These are phyloP conservation scores for Sandelia bainsii DNA, from an alignment of 2,797 vertebrate genomes.

Conservation along the genomic window DNA sequence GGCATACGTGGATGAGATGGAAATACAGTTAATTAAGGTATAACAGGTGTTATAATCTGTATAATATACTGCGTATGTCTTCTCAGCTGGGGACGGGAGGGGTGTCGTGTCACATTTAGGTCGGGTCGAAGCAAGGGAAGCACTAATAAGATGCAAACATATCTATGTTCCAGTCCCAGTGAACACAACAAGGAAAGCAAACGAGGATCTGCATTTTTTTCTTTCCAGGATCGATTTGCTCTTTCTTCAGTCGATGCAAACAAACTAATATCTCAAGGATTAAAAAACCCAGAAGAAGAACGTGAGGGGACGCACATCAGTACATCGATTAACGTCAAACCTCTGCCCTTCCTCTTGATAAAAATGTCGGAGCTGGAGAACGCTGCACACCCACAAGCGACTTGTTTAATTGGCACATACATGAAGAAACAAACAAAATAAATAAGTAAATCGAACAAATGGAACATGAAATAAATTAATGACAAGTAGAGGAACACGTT, in stretches of 20 bases:
- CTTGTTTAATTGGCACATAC: conserved; percentile 74
- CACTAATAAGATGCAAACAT: conserved; percentile 72
- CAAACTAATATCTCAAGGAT: conserved; percentile 24
- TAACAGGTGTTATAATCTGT: conserved; percentile 66
- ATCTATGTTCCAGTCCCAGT: conserved; percentile 51
- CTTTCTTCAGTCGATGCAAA: conserved; percentile 29
- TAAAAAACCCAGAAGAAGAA: conserved; percentile 25
- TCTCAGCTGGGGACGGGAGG: conserved; percentile 26
- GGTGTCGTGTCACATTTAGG: conserved; percentile 57
- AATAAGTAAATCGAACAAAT: conserved; percentile 21
- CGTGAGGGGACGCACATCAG: background rate
- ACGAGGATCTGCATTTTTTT: conserved; percentile 30
- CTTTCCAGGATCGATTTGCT: conserved; percentile 33
- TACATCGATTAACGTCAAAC: conserved; percentile 4
- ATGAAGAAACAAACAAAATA: conserved; percentile 46
- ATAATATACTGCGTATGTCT: conserved; percentile 51
- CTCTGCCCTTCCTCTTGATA: conserved; percentile 6
- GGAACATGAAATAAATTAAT: conserved; percentile 47
- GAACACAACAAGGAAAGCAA: conserved; percentile 37
- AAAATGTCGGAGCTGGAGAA: conserved; percentile 37
- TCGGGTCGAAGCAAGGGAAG: conserved; percentile 69
- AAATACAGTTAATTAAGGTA: conserved; percentile 67
- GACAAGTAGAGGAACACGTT: conserved; percentile 68
- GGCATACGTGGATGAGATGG: conserved; percentile 41
- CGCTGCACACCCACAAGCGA: conserved; percentile 53